These are phyloP conservation scores for Phthorimaea operculella DNA, from an alignment of 1,140 invertebrate genomes.

Conservation along the genomic window DNA sequence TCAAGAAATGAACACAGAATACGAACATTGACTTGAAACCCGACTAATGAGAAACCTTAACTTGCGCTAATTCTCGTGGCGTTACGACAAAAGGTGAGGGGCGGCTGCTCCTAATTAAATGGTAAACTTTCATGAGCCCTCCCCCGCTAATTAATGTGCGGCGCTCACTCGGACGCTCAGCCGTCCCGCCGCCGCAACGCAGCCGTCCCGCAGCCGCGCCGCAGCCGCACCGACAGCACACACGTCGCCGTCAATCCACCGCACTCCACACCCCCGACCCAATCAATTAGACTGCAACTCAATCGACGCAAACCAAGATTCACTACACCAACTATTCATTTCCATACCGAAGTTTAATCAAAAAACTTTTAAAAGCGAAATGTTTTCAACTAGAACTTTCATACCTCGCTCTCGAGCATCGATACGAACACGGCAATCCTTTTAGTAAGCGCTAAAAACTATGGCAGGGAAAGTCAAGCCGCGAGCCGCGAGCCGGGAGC, in stretches of 20 bases:
- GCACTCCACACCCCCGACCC: neutral
- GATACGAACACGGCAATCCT: slow-evolving; percentile 58
- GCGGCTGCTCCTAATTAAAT: slow-evolving; percentile 62
- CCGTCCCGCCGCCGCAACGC: slow-evolving; percentile 4
- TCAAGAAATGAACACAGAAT: neutral
- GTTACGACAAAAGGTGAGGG: slow-evolving; percentile 48
- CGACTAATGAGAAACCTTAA: slow-evolving; percentile 34
- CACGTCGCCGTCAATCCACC: neutral
- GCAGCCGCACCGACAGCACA: neutral
- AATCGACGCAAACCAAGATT: neutral
- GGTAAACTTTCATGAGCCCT: slow-evolving; percentile 65
- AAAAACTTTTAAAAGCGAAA: slow-evolving; percentile 15
- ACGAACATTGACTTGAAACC: slow-evolving; percentile 20
- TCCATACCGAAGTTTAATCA: slow-evolving; percentile 9
- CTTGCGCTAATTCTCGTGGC: slow-evolving; percentile 33
- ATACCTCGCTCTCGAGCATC: slow-evolving; percentile 30
- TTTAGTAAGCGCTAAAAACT: slow-evolving; percentile 53
- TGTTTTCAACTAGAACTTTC: slow-evolving; percentile 18
- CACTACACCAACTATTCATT: neutral
- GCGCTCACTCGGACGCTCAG: slow-evolving; percentile 39
- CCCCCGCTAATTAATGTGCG: slow-evolving; percentile 62
- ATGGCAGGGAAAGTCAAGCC: slow-evolving; percentile 37
- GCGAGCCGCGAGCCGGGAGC: slow-evolving; percentile 25
- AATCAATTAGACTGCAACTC: too few species aligned
- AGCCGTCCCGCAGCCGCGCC: neutral